phyloP scores from a whole-genome alignment of 2,888 invertebrate species.

The Ligdia adustata region DNA sequence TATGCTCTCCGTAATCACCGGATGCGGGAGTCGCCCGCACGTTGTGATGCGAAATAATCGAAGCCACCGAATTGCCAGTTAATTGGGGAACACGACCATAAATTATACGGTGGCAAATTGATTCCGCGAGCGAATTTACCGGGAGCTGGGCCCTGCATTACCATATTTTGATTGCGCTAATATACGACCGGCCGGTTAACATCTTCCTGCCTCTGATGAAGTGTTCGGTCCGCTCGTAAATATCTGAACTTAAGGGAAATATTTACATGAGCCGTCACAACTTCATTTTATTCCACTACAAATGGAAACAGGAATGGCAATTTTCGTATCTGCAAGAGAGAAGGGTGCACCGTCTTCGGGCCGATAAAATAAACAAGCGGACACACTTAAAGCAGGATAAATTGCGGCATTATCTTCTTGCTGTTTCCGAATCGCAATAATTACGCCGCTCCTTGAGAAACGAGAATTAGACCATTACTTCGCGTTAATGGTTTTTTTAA shows the following conservation, averaged over 20 bases:
- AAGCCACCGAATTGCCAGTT: constrained; percentile 83
- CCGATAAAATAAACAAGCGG: constrained; percentile 52
- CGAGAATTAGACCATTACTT: constrained; percentile 52
- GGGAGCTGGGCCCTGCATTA: constrained; percentile 56
- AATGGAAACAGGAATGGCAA: constrained; percentile 33
- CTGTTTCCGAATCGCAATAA: constrained; percentile 66
- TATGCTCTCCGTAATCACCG: constrained; percentile 80
- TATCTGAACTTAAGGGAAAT: constrained; percentile 54
- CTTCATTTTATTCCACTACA: constrained; percentile 51
- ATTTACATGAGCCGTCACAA: constrained; percentile 53
- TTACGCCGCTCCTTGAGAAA: constrained; percentile 40
- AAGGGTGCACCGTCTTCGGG: constrained; percentile 45
- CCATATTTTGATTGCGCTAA: constrained; percentile 79
- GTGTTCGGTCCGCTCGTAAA: constrained; percentile 63
- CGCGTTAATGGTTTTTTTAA: constrained; percentile 52
- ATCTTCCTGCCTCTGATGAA: constrained; percentile 72
- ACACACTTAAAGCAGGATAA: constrained; percentile 55
- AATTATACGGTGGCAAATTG: constrained; percentile 76
- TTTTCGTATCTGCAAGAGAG: constrained; percentile 45
- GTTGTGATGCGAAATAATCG: constrained; percentile 81
- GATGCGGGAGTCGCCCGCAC: constrained; percentile 83
- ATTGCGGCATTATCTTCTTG: constrained; percentile 62
- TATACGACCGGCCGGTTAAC: constrained; percentile 65
- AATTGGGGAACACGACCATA: constrained; percentile 79
- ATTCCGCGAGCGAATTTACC: constrained; percentile 63